phyloP scores from a whole-genome alignment of 2,888 invertebrate genomes.

The Eristalis pertinax region DNA sequence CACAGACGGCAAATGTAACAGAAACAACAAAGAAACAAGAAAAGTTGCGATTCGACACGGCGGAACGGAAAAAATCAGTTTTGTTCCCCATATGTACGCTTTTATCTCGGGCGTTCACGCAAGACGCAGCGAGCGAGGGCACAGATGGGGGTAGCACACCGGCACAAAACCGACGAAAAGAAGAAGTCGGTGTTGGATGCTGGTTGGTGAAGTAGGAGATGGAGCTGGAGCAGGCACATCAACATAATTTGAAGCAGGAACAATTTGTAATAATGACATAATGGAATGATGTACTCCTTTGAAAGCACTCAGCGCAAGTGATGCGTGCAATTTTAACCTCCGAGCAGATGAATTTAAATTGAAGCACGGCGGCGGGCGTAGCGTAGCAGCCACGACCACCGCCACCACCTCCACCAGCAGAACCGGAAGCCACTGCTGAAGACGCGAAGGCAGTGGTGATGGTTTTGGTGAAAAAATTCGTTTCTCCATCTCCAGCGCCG shows the following conservation, averaged over 20 bases:
- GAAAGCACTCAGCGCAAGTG: constrained; percentile 59
- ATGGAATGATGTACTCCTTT: constrained; percentile 58
- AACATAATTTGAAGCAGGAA: constrained; percentile 50
- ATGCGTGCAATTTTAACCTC: constrained; percentile 55
- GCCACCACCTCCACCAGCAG: neutral
- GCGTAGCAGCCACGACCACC: neutral
- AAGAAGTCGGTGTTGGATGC: neutral
- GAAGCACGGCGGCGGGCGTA: constrained; percentile 9
- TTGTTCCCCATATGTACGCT: constrained; percentile 11
- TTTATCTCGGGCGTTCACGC: constrained; percentile 19
- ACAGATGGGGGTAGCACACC: neutral
- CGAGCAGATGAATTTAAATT: constrained; percentile 46
- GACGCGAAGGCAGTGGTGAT: constrained; percentile 11
- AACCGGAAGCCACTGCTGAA: neutral
- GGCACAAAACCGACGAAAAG: neutral
- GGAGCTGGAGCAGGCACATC: constrained; percentile 14
- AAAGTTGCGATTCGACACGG: neutral
- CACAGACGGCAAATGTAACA: constrained; percentile 7
- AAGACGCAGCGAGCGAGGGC: constrained; percentile 1
- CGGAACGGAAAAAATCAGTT: constrained; percentile 16
- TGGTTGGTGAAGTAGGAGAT: neutral
- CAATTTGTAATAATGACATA: constrained; percentile 58
- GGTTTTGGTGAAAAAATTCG: constrained; percentile 12
- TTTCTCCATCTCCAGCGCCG: neutral
- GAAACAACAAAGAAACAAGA: neutral